phyloP scores from a whole-genome alignment of 2,797 vertebrate genomes.

The Mus minutoides region DNA sequence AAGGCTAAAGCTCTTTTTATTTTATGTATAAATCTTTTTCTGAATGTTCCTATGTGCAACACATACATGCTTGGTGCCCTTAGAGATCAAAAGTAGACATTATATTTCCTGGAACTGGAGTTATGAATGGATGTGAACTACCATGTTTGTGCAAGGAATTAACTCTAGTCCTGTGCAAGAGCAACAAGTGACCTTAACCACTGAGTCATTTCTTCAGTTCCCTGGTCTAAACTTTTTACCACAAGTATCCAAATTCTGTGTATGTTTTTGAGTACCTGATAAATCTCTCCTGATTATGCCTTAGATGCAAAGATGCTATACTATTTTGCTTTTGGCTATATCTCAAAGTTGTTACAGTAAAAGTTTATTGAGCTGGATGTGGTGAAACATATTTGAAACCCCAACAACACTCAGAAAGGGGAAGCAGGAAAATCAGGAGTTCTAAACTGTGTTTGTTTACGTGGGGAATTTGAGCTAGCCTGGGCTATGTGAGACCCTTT shows the following conservation, averaged over 20 bases:
- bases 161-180: not conserved
- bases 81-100: not conserved
- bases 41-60: not conserved
- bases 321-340: slow-evolving; percentile 54
- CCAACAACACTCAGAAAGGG: not conserved
- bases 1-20: not conserved
- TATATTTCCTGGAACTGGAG: not conserved
- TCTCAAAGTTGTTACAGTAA: not conserved
- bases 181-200: not conserved
- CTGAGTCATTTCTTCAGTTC: not conserved
- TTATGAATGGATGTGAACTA: not conserved
- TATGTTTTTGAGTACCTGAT: not conserved
- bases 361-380: not conserved
- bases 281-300: not conserved
- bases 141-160: not conserved
- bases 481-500: not conserved
- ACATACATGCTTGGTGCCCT: not conserved
- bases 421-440: not conserved
- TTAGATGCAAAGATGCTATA: slow-evolving; percentile 1
- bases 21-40: not conserved
- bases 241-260: not conserved
- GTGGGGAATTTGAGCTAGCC: not conserved
- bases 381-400: not conserved
- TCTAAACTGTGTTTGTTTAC: not conserved
- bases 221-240: not conserved